Conservation (phyloP, 92 coral and sea anemone species). For the Epizoanthus scotinus region DNA sequence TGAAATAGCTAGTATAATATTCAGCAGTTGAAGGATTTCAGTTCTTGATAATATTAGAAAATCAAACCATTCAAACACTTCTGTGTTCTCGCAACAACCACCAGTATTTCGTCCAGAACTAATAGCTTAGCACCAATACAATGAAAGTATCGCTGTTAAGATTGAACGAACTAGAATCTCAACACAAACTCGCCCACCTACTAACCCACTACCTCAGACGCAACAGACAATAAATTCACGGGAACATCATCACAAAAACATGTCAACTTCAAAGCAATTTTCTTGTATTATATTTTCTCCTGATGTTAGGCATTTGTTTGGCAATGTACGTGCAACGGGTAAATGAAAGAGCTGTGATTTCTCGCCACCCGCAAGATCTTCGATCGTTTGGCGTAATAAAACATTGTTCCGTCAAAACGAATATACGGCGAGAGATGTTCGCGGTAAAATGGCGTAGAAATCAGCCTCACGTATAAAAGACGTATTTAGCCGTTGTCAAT, state of each 20-base stretch:
- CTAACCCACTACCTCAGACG: background rate
- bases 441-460: background rate
- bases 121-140: background rate
- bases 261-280: background rate
- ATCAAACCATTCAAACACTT: background rate
- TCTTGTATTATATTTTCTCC: background rate
- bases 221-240: background rate
- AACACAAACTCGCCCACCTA: too few relatives aligned
- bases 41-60: background rate
- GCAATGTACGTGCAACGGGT: slow-evolving; percentile 30
- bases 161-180: too few relatives aligned
- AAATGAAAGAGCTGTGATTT: slow-evolving; percentile 32
- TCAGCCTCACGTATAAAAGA: background rate
- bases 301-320: slow-evolving; percentile 34
- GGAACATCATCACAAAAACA: too few relatives aligned
- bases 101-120: slow-evolving; percentile 39
- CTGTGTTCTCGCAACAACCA: slow-evolving; percentile 2
- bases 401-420: slow-evolving; percentile 1
- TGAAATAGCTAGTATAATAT: background rate
- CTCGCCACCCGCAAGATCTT: slow-evolving; percentile 48
- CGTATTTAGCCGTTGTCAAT: too few relatives aligned
- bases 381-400: slow-evolving; percentile 40
- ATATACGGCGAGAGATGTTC: slow-evolving; percentile 26
- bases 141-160: too few relatives aligned
- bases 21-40: background rate